A percentile compares a stretch with the other conserved stretches of the same genome.
Conservation (phyloP, 2,888 invertebrate genomes). For the Calameuta pallipes region DNA sequence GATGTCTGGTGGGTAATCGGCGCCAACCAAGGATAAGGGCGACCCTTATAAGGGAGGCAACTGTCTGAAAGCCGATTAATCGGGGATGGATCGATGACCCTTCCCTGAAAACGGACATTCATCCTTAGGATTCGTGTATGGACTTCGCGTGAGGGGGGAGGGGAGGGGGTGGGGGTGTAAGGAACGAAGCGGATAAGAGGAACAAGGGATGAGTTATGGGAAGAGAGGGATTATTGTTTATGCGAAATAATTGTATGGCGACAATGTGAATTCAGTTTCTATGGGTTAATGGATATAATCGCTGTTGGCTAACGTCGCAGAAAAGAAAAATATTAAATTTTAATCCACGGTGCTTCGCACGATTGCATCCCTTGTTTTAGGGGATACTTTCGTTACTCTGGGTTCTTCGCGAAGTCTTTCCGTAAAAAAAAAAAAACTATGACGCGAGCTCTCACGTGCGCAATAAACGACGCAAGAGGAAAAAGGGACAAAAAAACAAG, state of each 20-base stretch:
- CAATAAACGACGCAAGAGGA: conserved; percentile 17
- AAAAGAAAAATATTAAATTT: too few species aligned
- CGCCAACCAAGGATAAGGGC: background rate
- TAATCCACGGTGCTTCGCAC: background rate
- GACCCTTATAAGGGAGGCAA: background rate
- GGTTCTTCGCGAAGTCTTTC: background rate
- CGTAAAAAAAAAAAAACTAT: background rate
- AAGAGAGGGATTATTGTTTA: background rate
- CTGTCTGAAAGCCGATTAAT: background rate
- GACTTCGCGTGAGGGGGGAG: background rate
- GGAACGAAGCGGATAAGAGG: too few species aligned
- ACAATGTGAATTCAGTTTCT: too few species aligned
- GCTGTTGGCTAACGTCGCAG: background rate
- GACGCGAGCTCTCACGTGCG: background rate
- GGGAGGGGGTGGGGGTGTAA: too few species aligned
- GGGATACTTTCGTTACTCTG: background rate
- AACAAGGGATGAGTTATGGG: background rate
- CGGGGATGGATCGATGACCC: background rate
- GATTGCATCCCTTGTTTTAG: background rate
- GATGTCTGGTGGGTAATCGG: conserved; percentile 1
- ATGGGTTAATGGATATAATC: background rate
- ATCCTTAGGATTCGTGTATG: background rate
- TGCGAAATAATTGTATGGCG: background rate
- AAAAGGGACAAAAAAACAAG: background rate
- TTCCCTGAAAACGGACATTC: background rate